These are phyloP conservation scores for Scolopax rusticola DNA, from an alignment of 2,797 vertebrate species.

Conservation along the genomic window DNA sequence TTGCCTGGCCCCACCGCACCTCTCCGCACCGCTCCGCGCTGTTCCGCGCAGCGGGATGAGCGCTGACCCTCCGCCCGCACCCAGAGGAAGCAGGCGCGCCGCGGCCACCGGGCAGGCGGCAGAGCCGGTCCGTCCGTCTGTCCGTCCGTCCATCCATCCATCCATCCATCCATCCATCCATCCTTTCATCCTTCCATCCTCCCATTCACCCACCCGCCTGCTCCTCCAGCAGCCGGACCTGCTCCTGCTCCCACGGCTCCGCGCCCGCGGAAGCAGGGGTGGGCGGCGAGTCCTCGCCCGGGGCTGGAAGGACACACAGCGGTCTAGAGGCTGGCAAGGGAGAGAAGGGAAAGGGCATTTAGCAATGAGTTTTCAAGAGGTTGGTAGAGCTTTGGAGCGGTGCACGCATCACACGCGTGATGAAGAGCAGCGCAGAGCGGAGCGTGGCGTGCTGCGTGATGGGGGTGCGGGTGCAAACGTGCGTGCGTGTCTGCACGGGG, in stretches of 20 bases:
- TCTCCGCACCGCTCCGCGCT: neutral
- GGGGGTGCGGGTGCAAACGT: neutral
- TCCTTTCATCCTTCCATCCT: neutral
- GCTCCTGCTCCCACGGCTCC: neutral
- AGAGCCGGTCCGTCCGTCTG: neutral
- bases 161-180: neutral
- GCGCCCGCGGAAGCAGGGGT: neutral
- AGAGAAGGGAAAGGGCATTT: neutral
- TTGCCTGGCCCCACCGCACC: neutral
- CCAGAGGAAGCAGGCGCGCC: neutral
- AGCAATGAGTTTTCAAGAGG: neutral
- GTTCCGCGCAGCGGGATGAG: neutral
- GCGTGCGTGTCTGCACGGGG: neutral
- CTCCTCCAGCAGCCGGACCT: neutral
- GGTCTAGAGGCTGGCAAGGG: neutral
- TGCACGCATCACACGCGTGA: fast-evolving
- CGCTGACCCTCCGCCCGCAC: neutral
- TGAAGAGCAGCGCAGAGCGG: neutral
- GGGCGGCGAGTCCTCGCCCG: neutral
- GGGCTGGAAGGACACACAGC: neutral
- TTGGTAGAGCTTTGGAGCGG: neutral
- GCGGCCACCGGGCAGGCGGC: neutral
- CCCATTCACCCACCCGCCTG: neutral
- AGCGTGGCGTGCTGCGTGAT: neutral
- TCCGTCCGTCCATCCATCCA: neutral